phyloP scores from a whole-genome alignment of 2,888 invertebrate species.

The Rhopalosiphum nymphaeae region DNA sequence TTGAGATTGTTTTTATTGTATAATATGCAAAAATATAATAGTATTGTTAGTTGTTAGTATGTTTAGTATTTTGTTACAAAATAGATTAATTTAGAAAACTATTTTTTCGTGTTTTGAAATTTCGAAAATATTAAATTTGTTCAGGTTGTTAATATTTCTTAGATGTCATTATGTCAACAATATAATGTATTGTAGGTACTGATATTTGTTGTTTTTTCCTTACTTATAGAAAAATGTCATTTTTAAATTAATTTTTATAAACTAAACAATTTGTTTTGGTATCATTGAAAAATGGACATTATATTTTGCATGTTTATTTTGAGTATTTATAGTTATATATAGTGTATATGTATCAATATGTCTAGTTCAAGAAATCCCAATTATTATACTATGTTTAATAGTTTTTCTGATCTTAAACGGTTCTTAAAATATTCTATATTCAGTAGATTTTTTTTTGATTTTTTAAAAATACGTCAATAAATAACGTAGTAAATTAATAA shows the following conservation, averaged over 20 bases:
- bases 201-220: neutral
- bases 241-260: neutral
- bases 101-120: neutral
- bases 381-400: neutral
- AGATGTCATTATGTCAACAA: neutral
- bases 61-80: neutral
- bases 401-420: neutral
- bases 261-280: neutral
- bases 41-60: slow-evolving; percentile 1
- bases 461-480: too few relatives aligned
- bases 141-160: neutral
- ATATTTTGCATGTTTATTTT: neutral
- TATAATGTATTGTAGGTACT: neutral
- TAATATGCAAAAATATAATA: neutral
- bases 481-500: slow-evolving; percentile 15
- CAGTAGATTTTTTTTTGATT: too few relatives aligned
- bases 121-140: neutral
- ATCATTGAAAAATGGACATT: neutral
- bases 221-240: neutral
- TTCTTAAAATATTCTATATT: too few relatives aligned
- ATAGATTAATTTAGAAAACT: neutral
- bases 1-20: neutral
- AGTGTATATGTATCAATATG: neutral
- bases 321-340: slow-evolving; percentile 5
- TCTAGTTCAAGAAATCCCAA: neutral